Evolutionary conservation across 2,888 invertebrate species (phyloP), one percentile per base, ranked within the genome.

Genomic region (Drosophila barbarae): DNA sequence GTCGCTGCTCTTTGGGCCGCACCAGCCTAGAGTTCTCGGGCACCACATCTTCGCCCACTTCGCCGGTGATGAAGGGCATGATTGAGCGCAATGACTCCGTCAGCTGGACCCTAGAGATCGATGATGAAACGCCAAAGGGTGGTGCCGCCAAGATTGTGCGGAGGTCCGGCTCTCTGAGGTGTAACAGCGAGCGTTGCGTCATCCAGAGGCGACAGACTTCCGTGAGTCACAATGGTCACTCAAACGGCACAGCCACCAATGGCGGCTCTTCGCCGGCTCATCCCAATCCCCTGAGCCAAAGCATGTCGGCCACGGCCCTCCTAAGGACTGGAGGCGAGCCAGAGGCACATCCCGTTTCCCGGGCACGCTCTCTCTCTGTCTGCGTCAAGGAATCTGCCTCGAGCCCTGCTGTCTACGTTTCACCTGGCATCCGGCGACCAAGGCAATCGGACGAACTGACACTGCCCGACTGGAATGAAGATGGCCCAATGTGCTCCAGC

Each of bases 81-180:
- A 95, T 96, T 2, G 94, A 95, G 87, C 95, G 96, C 87, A 94
- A 93, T 58, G 96, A 95, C 87, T 96, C 95, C 0, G 95, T 96
- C 38, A 95, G 95, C 83, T 96, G 95, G 93, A 95, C 96, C 18
- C 90, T 96, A 32, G 95, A 96, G 87, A 93, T 96, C 86, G 92
- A 93, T 61, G 92, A 92, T 53, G 93, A 94, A 77, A 92, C 93
- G 13, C 93, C 94, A 0, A 94, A 94, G 82, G 93, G 92, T 71
- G 92, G 94, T 39, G 94, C 94, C 44, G 92, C 93, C 49, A 92
- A 94, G 76, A 91, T 94, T 85, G 93, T 94, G 8, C 90, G 94
- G 35, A 91, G 93, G 44, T 94, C 93, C 1, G 90, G 90, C 12
- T 93, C 94, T 23, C 93, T 94, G 89, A 91, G 94, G 59, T 70